Conservation (phyloP, 2,797 vertebrate genomes). For the Limosa lapponica region DNA sequence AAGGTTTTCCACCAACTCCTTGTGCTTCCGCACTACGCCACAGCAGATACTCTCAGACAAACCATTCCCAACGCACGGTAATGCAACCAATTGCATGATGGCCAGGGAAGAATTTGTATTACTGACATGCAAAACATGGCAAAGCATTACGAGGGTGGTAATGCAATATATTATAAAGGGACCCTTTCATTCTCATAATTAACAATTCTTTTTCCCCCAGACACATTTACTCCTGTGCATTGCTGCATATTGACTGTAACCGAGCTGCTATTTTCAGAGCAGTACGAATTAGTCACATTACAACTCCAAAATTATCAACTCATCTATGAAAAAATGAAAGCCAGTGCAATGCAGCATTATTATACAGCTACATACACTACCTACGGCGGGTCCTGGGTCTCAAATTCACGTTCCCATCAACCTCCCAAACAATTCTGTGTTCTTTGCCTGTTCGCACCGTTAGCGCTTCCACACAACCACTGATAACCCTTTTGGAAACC, state of each 20-base stretch:
- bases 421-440: neutral
- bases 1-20: neutral
- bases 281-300: neutral
- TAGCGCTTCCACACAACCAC: neutral
- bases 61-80: neutral
- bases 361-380: accelerated
- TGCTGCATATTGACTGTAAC: neutral
- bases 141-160: neutral
- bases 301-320: neutral
- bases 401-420: neutral
- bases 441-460: neutral
- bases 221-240: neutral
- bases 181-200: neutral
- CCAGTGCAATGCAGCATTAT: neutral
- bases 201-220: neutral
- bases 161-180: neutral
- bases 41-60: neutral
- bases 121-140: neutral
- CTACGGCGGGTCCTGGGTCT: neutral
- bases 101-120: neutral
- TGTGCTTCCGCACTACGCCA: neutral
- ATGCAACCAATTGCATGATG: neutral
- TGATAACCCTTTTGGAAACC: neutral
- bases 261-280: slow-evolving; percentile 13
- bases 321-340: neutral